These are phyloP conservation scores for Lanistes nyassanus DNA, from an alignment of 1,140 invertebrate species.

Conservation along the genomic window DNA sequence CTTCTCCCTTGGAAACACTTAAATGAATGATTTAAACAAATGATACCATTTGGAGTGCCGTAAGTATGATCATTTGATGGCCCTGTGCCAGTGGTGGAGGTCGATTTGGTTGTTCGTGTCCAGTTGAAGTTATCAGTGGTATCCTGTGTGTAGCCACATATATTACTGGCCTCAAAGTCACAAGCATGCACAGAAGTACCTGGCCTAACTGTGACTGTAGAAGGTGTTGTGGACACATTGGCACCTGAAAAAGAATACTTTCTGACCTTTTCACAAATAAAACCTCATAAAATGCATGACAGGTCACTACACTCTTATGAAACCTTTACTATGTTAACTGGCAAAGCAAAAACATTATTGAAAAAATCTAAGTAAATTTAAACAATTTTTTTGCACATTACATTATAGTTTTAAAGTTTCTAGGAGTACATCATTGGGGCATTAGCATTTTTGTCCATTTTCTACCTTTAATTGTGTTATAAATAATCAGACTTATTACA, in stretches of 20 bases:
- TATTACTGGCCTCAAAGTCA: constrained; percentile 56
- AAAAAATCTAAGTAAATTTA: too few species aligned
- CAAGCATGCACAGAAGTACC: constrained; percentile 33
- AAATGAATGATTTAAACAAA: too few species aligned
- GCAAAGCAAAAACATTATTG: too few species aligned
- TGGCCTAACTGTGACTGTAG: neutral
- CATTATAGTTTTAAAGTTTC: too few species aligned
- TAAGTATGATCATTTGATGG: constrained; percentile 59
- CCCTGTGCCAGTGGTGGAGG: constrained; percentile 50
- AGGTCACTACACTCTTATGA: too few species aligned
- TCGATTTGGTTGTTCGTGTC: constrained; percentile 35
- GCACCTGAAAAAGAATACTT: neutral
- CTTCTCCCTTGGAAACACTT: too few species aligned
- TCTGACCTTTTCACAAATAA: neutral
- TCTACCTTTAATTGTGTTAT: too few species aligned
- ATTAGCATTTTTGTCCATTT: too few species aligned
- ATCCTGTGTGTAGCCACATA: constrained; percentile 60
- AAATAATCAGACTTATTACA: too few species aligned
- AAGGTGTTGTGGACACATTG: neutral
- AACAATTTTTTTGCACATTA: too few species aligned
- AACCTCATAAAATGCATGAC: neutral
- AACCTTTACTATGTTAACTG: too few species aligned
- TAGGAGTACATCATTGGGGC: too few species aligned
- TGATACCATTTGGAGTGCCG: constrained; percentile 47
- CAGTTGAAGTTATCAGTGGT: constrained; percentile 57